phyloP scores from a whole-genome alignment of 2,888 invertebrate genomes.

The Apamea sordens region DNA sequence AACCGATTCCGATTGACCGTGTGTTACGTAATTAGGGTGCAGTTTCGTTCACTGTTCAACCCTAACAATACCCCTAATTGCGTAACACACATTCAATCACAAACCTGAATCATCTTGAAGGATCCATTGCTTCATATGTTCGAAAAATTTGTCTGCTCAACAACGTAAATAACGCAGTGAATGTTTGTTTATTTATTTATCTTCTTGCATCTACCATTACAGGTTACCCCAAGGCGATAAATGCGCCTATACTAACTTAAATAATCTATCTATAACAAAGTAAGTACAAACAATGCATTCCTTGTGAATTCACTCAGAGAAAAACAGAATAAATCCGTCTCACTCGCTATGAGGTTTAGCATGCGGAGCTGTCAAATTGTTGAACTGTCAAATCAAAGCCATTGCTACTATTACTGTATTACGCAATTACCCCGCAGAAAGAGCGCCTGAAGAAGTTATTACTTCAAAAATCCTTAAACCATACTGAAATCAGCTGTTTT shows the following conservation, averaged over 20 bases:
- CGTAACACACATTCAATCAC: not conserved
- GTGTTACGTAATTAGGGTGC: too few relatives aligned
- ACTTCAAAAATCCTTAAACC: not conserved
- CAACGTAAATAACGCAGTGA: not conserved
- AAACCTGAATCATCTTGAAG: not conserved
- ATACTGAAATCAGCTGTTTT: conserved; percentile 1
- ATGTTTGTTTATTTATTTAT: not conserved
- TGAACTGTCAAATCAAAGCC: not conserved
- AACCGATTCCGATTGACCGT: too few relatives aligned
- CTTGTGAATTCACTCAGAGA: too few relatives aligned
- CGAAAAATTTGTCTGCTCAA: not conserved
- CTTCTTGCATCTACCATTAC: too few relatives aligned
- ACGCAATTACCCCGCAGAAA: not conserved
- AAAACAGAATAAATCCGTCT: too few relatives aligned
- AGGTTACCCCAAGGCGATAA: too few relatives aligned
- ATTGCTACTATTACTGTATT: not conserved
- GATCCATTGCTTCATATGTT: not conserved
- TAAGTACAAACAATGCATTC: too few relatives aligned
- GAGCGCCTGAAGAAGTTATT: not conserved
- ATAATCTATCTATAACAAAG: too few relatives aligned
- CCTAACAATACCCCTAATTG: not conserved
- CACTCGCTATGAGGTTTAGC: too few relatives aligned
- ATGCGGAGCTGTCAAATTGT: too few relatives aligned
- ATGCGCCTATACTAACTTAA: too few relatives aligned
- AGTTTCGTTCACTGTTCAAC: not conserved